Evolutionary conservation across 2,113 vertebrate genomes (phyloP), one percentile per base, ranked within the genome.

Genomic region (Orientallactaga bullata): DNA sequence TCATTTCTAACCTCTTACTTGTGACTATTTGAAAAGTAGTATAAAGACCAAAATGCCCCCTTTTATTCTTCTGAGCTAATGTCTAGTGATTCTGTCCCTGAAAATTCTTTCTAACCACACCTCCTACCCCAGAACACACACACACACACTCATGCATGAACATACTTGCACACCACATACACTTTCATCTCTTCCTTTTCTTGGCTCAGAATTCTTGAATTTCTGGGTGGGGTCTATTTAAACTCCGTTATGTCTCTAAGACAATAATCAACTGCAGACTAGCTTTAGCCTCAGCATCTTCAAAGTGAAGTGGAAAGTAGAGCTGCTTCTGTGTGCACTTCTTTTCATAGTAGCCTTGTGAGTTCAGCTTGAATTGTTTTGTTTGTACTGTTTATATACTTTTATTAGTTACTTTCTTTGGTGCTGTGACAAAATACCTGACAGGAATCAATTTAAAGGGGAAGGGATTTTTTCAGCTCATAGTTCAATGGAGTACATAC

Each of bases 1-100:
- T 74, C 20, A 32, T 55, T 90, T 80, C 26, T 69, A 88, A 78
- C 82, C n/a, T 81, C 24, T 90, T 72, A 61, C 61, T 76, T 93
- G 30, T 84, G 51, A 89, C 77, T 86, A 61, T 32, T 58, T 3
- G 30, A 89, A 95, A 95, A 77, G 55, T 35, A 69, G 39, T 26
- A 21, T 58, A 4, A 66, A 94, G 77, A 73, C 7, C 1, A 37
- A 76, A 81, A 20, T 35, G 35, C 77, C 24, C 24, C n/a, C 13
- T 37, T 51, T n/a, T 26, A 3, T 24, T 7, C 35, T 76, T 28
- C 6, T 39, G 51, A n/a, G 20, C 15, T 83, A 76, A 89, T 88
- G 82, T 47, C 79, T 63, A 66, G n/a, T 81, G 18, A 16, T 74
- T 91, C 2, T 60, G 42, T 47, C 32, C 30, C 63, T 79, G 26